A percentile compares a stretch with the other conserved stretches of the same genome.
Evolutionary conservation across 2,797 vertebrate species (phyloP).

Genomic region (Pangasius mekongensis): DNA sequence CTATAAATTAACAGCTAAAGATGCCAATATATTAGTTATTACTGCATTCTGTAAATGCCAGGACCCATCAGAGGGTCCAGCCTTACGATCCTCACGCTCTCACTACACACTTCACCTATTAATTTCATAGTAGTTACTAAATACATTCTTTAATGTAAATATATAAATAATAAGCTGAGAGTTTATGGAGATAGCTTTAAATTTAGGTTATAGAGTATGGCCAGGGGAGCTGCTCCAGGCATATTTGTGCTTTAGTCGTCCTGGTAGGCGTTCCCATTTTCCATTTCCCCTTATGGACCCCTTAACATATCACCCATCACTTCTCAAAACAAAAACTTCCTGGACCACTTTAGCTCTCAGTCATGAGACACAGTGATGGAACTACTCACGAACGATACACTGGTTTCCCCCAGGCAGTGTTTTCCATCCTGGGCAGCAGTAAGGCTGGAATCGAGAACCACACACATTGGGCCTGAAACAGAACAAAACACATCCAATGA

Average conservation of each 20-base stretch:
- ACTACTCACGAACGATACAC: conserved; percentile 97
- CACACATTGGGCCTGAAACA: conserved; percentile 92
- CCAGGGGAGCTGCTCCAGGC: too few species aligned
- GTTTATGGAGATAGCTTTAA: conserved; percentile 3
- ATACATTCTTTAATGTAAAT: neutral
- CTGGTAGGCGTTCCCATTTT: neutral
- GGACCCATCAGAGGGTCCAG: neutral
- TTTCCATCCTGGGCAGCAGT: conserved; percentile 99
- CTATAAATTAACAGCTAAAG: neutral
- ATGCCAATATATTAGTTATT: neutral
- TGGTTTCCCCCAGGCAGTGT: conserved; percentile 96
- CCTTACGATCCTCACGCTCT: too few species aligned
- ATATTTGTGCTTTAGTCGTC: neutral
- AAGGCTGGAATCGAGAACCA: conserved; percentile 97
- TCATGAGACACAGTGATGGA: conserved; percentile 40
- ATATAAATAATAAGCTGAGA: neutral
- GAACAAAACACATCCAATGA: conserved; percentile 29
- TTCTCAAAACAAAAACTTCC: conserved; percentile 45
- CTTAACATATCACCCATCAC: conserved; percentile 18
- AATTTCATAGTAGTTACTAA: neutral
- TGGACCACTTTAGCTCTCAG: conserved; percentile 1
- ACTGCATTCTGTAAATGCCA: neutral
- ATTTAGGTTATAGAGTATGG: neutral
- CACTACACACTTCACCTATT: neutral
- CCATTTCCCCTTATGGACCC: conserved; percentile 11